Conservation (phyloP, 2,888 invertebrate genomes). For the Altica lythri region DNA sequence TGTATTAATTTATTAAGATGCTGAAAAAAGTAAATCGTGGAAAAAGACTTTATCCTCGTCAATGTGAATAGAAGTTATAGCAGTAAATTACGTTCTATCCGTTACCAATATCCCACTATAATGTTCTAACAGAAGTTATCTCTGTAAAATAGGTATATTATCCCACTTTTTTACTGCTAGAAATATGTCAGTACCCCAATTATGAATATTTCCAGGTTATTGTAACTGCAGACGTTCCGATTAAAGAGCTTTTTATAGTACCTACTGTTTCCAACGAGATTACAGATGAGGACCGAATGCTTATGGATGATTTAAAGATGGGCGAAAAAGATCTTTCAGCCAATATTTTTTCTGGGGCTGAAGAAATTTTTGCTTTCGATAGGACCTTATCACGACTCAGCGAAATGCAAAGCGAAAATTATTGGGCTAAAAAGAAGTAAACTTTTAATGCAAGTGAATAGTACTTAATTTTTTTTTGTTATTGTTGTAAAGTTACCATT, state of each 20-base stretch:
- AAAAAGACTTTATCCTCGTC: no score
- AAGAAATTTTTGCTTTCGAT: conserved; percentile 96
- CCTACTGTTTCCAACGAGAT: conserved; percentile 54
- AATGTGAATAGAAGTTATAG: no score
- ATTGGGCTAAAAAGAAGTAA: conserved; percentile 70
- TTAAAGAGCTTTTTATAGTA: conserved; percentile 73
- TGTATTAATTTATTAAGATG: no score
- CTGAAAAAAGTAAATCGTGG: no score
- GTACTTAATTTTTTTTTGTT: not conserved
- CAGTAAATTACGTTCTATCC: no score
- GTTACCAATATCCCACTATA: no score
- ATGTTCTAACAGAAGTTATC: no score
- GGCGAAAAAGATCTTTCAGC: conserved; percentile 73
- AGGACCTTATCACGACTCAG: conserved; percentile 89
- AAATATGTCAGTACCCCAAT: no score
- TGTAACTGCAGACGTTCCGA: conserved; percentile 79
- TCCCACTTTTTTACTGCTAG: no score
- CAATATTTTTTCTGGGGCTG: conserved; percentile 95
- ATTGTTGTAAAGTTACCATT: no score
- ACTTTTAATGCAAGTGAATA: not conserved
- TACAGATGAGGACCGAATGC: conserved; percentile 76
- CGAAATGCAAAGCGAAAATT: conserved; percentile 95
- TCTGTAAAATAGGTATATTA: no score
- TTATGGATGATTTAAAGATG: conserved; percentile 96
- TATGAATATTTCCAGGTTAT: conserved; percentile 71